Conservation (phyloP, 2,888 invertebrate genomes). For the Drosophila mulleri region DNA sequence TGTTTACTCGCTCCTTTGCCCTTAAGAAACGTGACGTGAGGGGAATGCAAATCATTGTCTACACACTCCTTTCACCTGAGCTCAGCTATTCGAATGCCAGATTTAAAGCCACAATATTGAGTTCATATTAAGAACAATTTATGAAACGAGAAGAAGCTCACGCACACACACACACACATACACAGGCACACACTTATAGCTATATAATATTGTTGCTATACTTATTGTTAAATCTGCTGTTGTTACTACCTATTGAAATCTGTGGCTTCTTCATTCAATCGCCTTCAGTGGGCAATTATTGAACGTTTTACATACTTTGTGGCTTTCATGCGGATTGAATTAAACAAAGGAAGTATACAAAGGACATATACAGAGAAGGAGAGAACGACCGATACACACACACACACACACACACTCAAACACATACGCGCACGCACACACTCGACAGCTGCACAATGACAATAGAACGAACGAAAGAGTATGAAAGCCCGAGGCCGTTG, state of each 20-base stretch:
- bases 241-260: conserved; percentile 16
- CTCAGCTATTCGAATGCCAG: neutral
- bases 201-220: neutral
- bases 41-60: no score
- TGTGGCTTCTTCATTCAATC: conserved; percentile 32
- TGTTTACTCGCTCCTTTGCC: neutral
- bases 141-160: neutral
- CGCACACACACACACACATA: conserved; percentile 5
- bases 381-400: neutral
- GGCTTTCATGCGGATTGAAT: conserved; percentile 32
- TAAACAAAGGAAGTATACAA: conserved; percentile 25
- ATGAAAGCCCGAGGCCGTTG: conserved; percentile 25
- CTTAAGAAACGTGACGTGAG: neutral
- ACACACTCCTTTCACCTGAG: no score
- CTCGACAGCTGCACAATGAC: conserved; percentile 21
- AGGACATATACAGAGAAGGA: neutral
- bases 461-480: conserved; percentile 15
- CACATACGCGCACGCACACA: conserved; percentile 2
- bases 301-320: conserved; percentile 34
- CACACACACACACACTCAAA: neutral
- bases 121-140: neutral
- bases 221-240: conserved; percentile 5
- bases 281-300: conserved; percentile 29
- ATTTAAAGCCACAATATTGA: conserved; percentile 15
- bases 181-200: conserved; percentile 11